Base-by-base conservation (phyloP, 2,113 vertebrate species). In the Guaruba guarouba region DNA sequence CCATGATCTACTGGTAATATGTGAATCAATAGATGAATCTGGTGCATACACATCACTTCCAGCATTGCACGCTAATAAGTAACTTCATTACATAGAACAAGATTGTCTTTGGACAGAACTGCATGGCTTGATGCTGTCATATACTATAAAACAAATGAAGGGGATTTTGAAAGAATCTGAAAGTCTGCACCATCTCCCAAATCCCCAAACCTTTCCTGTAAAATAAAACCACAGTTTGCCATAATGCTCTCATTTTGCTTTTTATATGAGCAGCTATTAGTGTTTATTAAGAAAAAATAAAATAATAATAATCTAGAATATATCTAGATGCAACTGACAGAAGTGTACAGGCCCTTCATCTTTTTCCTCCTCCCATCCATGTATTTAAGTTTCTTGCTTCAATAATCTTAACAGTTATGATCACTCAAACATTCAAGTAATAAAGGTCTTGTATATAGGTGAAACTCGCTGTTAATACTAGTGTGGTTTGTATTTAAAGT, bases 341-440 rank as follows among this genome's bases (percentile, higher is more conserved):
- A 70, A 16, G 27, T 9, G 6, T 55, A 37, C 35, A 52, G 37
- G 17, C 13, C 84, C 29, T 54, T 79, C 39, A 71, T 8, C 13
- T 44, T 68, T 83, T 61, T 69, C 14, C 62, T 61, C 25, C 17
- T 71, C 49, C 23, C n/a, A 52, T 63, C 41, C 46, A 52, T 11
- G 10, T 62, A 69, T 69, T 84, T 75, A 81, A 78, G 27, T 80
- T 92, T 79, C 86, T 90, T 94, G n/a, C n/a, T 92, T 83, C 77
- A 71, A 55, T 86, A 86, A 74, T 41, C 44, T 64, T 82, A 67
- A 84, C 35, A 73, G 66, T 64, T 92, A 71, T 5, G 13, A 84
- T 69, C 27, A 78, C 64, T 88, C 48, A 90, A 91, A 86, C 31
- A 61, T 88, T 88, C 24, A 79, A 81, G 43, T 41, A 82, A 78